Conservation (phyloP, 2,888 invertebrate genomes). For the Tineola bisselliella region DNA sequence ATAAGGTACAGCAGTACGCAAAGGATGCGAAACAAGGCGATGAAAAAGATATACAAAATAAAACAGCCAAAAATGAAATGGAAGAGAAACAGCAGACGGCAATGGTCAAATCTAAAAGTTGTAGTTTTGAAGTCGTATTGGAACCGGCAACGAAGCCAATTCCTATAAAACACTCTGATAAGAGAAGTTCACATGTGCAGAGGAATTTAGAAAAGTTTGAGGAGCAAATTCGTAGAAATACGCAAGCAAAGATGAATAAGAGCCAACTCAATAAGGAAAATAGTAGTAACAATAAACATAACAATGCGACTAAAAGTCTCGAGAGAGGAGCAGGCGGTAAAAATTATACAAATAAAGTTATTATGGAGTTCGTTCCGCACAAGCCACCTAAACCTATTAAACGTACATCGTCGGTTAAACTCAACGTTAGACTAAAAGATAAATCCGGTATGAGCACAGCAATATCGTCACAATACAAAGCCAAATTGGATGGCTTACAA, state of each 20-base stretch:
- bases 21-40: constrained; percentile 62
- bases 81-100: constrained; percentile 25
- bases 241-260: constrained; percentile 48
- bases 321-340: constrained; percentile 56
- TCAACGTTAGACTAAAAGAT: constrained; percentile 62
- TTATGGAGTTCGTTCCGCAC: constrained; percentile 72
- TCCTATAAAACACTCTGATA: constrained; percentile 53
- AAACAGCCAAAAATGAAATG: too few species aligned
- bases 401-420: constrained; percentile 72
- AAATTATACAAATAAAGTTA: constrained; percentile 52
- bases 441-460: constrained; percentile 51
- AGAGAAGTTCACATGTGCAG: constrained; percentile 58
- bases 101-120: constrained; percentile 61
- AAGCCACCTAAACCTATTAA: constrained; percentile 79
- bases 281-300: constrained; percentile 43
- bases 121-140: constrained; percentile 62
- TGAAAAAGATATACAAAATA: constrained; percentile 25
- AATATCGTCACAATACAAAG: constrained; percentile 62
- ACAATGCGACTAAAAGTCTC: constrained; percentile 54
- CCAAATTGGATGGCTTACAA: constrained; percentile 58
- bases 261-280: constrained; percentile 59
- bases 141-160: constrained; percentile 61
- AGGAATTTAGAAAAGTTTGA: constrained; percentile 72
- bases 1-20: constrained; percentile 45
- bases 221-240: constrained; percentile 55